Base-by-base conservation (phyloP, 1,140 invertebrate genomes). In the Patella vulgata region DNA sequence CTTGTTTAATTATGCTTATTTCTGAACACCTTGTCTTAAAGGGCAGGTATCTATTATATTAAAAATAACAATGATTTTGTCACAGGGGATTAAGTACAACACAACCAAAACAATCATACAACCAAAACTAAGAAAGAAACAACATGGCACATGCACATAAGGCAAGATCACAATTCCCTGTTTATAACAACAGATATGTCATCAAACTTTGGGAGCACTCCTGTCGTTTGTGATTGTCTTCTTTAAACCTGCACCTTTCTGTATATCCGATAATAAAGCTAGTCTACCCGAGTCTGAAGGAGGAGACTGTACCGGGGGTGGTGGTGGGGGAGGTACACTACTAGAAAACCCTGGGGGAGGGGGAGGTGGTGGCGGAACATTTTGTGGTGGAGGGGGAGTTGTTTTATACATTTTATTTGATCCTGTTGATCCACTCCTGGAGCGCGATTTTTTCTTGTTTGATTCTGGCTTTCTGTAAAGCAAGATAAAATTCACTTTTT, bases 201-300 rank as follows among this genome's bases (percentile, higher is more conserved):
- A 57, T 72, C 60, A 75, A 28, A 74, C 53, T 59, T 54, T 62
- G n/a, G 95, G 94, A 42, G 88, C 90, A 87, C 93, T 96, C 83
- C 93, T 91, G 79, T 96, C 94, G 75, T 93, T 91, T 8, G 94
- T 95, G 1, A 91, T 88, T 59, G 93, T 89, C 84, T 95, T 96
- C 81, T 93, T 95, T 61, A 96, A 85, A 61, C 88, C 87, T 54
- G 90, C 87, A 47, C 94, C 94, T 81, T 90, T 88, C 69, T 92
- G 89, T 73, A 96, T 96, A 46, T 92, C 93, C 68, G 89, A 89
- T 27, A 96, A 85, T 51, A 96, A 82, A 17, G 89, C 86, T 59
- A 87, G 87, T 71, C 91, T 86, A 40, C 87, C 87, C 66, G 90
- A 88, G 25, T 23, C 19, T 28, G 62, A 21, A 42, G 40, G 28